Evolutionary conservation across 2,797 vertebrate genomes (phyloP).

Genomic region (Bradypus variegatus): DNA sequence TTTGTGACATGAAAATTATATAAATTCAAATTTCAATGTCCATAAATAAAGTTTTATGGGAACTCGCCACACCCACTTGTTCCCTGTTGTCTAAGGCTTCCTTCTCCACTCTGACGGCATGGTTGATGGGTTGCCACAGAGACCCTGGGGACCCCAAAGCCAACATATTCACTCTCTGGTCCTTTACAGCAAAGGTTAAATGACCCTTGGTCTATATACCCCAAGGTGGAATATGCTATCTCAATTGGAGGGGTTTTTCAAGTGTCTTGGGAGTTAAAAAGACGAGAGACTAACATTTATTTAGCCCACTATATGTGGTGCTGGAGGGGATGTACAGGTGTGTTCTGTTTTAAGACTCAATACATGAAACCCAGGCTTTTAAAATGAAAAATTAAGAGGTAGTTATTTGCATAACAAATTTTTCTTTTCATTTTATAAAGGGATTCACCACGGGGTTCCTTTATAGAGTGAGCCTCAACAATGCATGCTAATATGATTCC

Average conservation of each 20-base stretch:
- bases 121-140: neutral
- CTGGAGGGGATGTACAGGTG: constrained; percentile 25
- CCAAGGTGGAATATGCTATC: neutral
- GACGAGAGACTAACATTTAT: neutral
- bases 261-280: neutral
- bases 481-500: constrained; percentile 49
- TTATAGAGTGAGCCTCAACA: constrained; percentile 42
- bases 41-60: neutral
- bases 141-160: neutral
- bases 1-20: neutral
- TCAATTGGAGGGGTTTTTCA: neutral
- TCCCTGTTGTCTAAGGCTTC: neutral
- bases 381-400: constrained; percentile 55
- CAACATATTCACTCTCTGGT: neutral
- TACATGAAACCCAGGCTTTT: constrained; percentile 17
- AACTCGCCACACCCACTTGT: neutral
- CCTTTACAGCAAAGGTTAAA: neutral
- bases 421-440: constrained; percentile 45
- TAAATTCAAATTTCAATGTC: neutral
- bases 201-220: neutral
- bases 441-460: constrained; percentile 37
- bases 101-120: neutral
- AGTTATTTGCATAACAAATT: constrained; percentile 64
- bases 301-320: neutral
- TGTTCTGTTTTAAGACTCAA: constrained; percentile 12